Base-by-base conservation (phyloP, 2,888 invertebrate species). In the Tyria jacobaeae region DNA sequence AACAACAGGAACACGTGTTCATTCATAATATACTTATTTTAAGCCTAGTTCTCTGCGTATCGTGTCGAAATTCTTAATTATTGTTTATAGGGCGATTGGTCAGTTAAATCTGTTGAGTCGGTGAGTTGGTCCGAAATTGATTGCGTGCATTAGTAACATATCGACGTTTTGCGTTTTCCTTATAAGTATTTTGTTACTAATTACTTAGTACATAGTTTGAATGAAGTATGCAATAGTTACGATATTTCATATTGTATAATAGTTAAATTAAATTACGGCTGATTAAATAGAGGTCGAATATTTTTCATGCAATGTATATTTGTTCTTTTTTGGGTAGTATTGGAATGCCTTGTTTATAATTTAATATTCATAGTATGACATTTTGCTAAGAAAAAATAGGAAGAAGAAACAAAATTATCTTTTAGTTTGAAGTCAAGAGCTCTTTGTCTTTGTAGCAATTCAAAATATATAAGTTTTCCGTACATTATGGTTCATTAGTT, bases 151-250 rank as follows among this genome's bases (percentile, higher is more conserved):
- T 73, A 71, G 78, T 68, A 66, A 68, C 65, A 71, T 73, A 69
- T 75, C 37, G 60, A 64, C 66, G 62, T 75, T 63, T 62, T 75
- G 61, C 64, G 71, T 68, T 71, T 75, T 67, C 39, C 37, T 64
- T 74, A 60, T 68, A 80, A 80, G 80, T 79, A 78, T 79, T 75
- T 79, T 79, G 75, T 79, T 79, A 80, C 79, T 76, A 79, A 71
- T 76, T 70, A 79, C 68, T 75, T 78, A 79, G 80, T 69, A 60
- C 64, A 60, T 71, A 70, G 60, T 68, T 52, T 24, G 63, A 68
- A 68, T 69, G 71, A 67, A 57, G 39, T 64, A 54, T n/a, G n/a
- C n/a, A n/a, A 47, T 65, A 63, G 64, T 62, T 74, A 49, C 37
- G 50, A 53, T 62, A 62, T 57, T 58, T 58, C 49, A 60, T 54